phyloP scores from a whole-genome alignment of 2,113 vertebrate genomes.

The Perca fluviatilis region DNA sequence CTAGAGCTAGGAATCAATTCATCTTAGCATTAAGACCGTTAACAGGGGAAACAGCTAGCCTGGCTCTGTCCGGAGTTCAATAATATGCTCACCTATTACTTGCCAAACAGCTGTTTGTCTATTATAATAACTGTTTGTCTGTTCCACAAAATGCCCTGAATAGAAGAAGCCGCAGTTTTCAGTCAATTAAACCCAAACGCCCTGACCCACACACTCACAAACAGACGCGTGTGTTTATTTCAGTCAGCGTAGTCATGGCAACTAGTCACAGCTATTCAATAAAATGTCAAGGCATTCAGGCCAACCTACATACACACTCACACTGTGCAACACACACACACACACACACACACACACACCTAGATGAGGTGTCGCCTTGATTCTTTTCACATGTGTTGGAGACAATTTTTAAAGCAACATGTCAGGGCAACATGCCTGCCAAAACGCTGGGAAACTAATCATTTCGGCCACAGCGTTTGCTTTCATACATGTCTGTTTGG shows the following conservation, averaged over 20 bases:
- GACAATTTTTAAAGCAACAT: background rate
- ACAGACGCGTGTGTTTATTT: constrained; percentile 54
- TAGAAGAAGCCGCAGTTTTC: constrained; percentile 46
- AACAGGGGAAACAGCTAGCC: no score
- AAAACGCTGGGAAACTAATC: background rate
- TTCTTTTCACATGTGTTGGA: constrained; percentile 12
- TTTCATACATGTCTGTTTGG: background rate
- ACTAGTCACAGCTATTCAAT: constrained; percentile 75
- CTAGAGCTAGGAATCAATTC: no score
- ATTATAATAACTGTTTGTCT: no score
- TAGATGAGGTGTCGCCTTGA: constrained; percentile 13
- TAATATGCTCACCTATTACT: no score
- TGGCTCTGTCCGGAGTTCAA: no score
- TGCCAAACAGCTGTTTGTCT: no score
- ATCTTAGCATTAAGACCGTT: no score
- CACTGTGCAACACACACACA: constrained; percentile 5
- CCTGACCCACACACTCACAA: constrained; percentile 30
- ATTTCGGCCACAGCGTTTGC: background rate
- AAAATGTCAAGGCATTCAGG: constrained; percentile 75
- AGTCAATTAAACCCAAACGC: constrained; percentile 49
- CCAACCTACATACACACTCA: constrained; percentile 26
- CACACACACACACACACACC: constrained; percentile 31
- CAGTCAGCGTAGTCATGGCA: constrained; percentile 75
- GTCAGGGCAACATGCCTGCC: background rate
- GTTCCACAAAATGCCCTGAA: background rate